A percentile compares a stretch with the other conserved stretches of the same genome.
These are phyloP conservation scores for Leptinotarsa haldemani DNA, from an alignment of 2,888 invertebrate genomes.

Conservation along the genomic window DNA sequence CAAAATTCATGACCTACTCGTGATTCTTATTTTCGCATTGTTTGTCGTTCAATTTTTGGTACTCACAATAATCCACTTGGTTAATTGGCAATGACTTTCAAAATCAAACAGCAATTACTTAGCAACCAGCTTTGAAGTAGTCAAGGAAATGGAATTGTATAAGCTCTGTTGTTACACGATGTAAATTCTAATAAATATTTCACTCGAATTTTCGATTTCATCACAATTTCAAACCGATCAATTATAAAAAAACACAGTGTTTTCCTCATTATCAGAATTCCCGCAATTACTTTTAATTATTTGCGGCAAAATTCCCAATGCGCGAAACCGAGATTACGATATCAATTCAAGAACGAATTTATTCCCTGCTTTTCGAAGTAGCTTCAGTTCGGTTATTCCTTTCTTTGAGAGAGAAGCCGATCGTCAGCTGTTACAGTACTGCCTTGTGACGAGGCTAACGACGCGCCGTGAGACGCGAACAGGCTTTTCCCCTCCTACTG, in stretches of 20 bases:
- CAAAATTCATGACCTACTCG: no score
- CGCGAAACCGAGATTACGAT: conserved; percentile 9
- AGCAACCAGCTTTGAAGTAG: no score
- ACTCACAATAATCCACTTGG: no score
- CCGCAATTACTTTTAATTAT: neutral
- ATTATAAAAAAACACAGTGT: neutral
- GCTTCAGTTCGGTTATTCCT: conserved; percentile 27
- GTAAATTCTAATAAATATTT: neutral
- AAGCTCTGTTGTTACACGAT: neutral
- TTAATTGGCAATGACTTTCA: no score
- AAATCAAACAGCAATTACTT: no score
- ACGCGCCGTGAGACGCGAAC: conserved; percentile 10
- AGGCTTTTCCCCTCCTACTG: neutral
- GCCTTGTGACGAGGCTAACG: conserved; percentile 10
- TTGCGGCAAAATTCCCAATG: conserved; percentile 4
- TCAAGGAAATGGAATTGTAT: neutral
- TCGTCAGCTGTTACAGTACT: conserved; percentile 29
- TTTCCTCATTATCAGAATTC: conserved; percentile 8
- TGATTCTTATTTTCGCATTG: no score
- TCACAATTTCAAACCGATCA: conserved; percentile 3
- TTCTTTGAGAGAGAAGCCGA: conserved; percentile 16
- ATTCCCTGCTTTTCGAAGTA: neutral
- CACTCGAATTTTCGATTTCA: neutral
- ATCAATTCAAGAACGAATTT: conserved; percentile 14
- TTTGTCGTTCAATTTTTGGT: no score